A percentile compares a stretch with the other conserved stretches of the same genome.
Evolutionary conservation across 2,888 invertebrate genomes (phyloP).

Genomic region (Lamellibrachia satsuma): DNA sequence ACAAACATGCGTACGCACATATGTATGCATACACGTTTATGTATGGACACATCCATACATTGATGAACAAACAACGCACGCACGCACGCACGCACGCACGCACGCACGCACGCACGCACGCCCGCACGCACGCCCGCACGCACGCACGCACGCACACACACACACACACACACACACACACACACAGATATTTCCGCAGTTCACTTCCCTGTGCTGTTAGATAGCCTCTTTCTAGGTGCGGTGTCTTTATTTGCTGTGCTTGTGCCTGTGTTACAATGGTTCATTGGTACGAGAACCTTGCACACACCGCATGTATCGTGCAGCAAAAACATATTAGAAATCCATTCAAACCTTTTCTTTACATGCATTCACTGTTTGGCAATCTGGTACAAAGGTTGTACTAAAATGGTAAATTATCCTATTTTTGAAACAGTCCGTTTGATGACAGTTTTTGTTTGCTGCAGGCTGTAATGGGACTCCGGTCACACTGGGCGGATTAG

Average conservation of each 20-base stretch:
- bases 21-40: not conserved
- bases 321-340: no score
- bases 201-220: not conserved
- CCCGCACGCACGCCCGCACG: not conserved
- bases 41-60: not conserved
- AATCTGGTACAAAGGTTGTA: no score
- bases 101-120: not conserved
- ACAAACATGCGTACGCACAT: not conserved
- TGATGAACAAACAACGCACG: not conserved
- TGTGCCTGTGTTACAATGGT: no score
- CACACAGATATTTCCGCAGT: not conserved
- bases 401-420: no score
- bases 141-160: not conserved
- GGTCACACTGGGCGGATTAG: not conserved
- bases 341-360: no score
- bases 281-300: no score
- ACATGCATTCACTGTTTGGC: no score
- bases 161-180: no score
- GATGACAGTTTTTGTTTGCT: not conserved
- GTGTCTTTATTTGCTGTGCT: no score
- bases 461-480: not conserved
- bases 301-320: no score
- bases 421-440: no score
- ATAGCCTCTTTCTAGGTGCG: no score
- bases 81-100: not conserved